Conservation (phyloP, 2,797 vertebrate genomes). For the Mustela erminea region DNA sequence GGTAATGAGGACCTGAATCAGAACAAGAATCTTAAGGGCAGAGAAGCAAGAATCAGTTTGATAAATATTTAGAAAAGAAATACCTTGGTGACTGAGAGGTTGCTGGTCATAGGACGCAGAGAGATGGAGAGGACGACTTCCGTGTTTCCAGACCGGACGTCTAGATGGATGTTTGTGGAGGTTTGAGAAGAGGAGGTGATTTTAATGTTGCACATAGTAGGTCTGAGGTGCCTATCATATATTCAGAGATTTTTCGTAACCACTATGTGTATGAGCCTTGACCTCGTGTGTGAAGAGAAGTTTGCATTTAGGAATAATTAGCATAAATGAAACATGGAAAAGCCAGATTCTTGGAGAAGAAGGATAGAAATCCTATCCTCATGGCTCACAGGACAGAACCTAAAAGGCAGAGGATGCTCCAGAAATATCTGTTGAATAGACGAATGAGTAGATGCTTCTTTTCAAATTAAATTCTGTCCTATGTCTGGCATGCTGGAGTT, state of each 20-base stretch:
- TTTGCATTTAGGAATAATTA: background rate
- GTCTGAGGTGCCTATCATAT: background rate
- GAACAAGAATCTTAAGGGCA: background rate
- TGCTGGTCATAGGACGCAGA: background rate
- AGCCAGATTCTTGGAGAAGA: background rate
- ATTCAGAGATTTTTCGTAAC: background rate
- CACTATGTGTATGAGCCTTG: conserved; percentile 31
- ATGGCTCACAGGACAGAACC: background rate
- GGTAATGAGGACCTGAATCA: background rate
- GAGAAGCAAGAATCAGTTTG: background rate
- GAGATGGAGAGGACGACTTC: background rate
- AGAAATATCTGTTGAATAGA: conserved; percentile 29
- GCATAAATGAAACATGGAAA: background rate
- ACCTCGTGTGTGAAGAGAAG: background rate
- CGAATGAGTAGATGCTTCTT: conserved; percentile 7
- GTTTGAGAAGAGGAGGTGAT: background rate
- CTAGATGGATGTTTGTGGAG: background rate
- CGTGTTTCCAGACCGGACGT: background rate
- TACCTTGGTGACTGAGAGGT: background rate
- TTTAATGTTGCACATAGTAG: background rate
- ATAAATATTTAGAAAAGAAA: conserved; percentile 22
- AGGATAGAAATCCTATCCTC: background rate
- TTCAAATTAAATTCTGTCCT: conserved; percentile 22
- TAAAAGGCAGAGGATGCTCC: background rate
- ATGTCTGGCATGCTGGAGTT: background rate